Conservation (phyloP, 2,113 vertebrate species). For the Hirundichthys speculiger region DNA sequence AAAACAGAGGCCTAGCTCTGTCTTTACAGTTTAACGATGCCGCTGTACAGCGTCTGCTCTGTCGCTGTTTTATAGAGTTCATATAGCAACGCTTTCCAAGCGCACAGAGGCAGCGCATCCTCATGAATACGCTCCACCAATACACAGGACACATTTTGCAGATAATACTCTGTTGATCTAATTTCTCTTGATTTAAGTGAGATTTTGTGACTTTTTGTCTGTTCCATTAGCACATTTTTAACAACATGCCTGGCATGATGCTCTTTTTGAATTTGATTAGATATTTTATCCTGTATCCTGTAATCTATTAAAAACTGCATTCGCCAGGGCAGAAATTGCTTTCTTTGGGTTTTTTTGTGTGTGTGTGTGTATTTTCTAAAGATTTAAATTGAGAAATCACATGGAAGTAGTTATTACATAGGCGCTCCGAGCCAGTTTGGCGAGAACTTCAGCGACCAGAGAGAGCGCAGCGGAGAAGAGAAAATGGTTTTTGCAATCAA, state of each 20-base stretch:
- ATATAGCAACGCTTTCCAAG: too few relatives aligned
- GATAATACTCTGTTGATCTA: too few relatives aligned
- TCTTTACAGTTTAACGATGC: too few relatives aligned
- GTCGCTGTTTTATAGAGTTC: too few relatives aligned
- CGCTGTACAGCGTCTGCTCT: too few relatives aligned
- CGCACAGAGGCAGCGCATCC: too few relatives aligned
- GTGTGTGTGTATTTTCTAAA: constrained; percentile 4
- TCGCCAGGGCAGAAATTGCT: constrained; percentile 12
- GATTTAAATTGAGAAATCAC: constrained; percentile 45
- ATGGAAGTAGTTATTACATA: constrained; percentile 44
- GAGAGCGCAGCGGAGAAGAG: constrained; percentile 21
- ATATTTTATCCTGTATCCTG: constrained; percentile 23
- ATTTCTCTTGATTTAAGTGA: too few relatives aligned
- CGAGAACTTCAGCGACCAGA: constrained; percentile 34
- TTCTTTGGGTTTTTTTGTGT: constrained; percentile 22
- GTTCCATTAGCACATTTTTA: too few relatives aligned
- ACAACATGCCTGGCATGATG: constrained; percentile 1
- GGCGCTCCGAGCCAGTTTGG: constrained; percentile 53
- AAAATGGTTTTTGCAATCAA: constrained; percentile 35
- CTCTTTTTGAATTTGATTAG: constrained; percentile 10
- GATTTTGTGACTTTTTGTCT: too few relatives aligned
- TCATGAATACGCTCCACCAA: too few relatives aligned
- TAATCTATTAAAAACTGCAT: constrained; percentile 3
- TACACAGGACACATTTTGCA: too few relatives aligned
- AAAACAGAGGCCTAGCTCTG: too few relatives aligned